A percentile compares a stretch with the other conserved stretches of the same genome.
Evolutionary conservation across 1,140 invertebrate genomes (phyloP).

Genomic region (Drosophila neocordata): DNA sequence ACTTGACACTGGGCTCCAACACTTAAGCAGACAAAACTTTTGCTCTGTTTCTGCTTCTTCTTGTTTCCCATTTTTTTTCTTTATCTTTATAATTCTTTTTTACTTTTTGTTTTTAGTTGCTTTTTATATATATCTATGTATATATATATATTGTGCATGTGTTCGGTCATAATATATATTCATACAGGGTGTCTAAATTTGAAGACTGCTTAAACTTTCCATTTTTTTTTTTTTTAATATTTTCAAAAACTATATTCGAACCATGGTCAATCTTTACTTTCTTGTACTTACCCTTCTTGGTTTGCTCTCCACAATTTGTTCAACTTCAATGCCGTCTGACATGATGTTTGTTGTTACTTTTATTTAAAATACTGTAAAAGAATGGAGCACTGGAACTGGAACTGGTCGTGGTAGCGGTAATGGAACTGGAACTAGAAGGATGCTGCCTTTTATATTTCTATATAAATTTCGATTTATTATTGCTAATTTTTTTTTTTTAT

Average conservation of each 20-base stretch:
- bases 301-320: slow-evolving; percentile 81
- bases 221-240: too few species aligned
- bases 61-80: slow-evolving; percentile 51
- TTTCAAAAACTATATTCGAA: too few species aligned
- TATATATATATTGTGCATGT: slow-evolving; percentile 11
- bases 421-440: slow-evolving; percentile 6
- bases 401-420: neutral
- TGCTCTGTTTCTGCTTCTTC: slow-evolving; percentile 40
- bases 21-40: slow-evolving; percentile 29
- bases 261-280: neutral
- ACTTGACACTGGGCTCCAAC: slow-evolving; percentile 51
- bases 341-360: slow-evolving; percentile 43
- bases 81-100: slow-evolving; percentile 49
- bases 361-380: slow-evolving; percentile 21
- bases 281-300: slow-evolving; percentile 74
- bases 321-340: slow-evolving; percentile 82
- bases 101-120: slow-evolving; percentile 54
- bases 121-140: slow-evolving; percentile 52
- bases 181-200: neutral
- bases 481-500: neutral
- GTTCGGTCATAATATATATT: slow-evolving; percentile 25
- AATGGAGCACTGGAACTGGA: neutral
- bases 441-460: slow-evolving; percentile 1
- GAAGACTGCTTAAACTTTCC: neutral
- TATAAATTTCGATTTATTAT: neutral